Evolutionary conservation across 2,888 invertebrate species (phyloP).

Genomic region (Scaptomyza reducta): DNA sequence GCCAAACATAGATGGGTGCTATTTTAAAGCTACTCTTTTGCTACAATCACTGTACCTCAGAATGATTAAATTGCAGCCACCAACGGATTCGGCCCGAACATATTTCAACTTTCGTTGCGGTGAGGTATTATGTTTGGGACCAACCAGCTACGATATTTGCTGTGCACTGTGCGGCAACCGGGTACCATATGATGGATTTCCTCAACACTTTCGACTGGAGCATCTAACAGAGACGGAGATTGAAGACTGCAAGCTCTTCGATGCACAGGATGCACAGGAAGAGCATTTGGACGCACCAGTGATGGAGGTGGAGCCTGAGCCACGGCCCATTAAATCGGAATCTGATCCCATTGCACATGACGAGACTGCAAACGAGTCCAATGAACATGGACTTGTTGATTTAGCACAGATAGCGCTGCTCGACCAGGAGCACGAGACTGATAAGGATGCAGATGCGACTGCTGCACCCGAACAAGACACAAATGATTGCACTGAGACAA

Average conservation of each 20-base stretch:
- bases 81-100: conserved; percentile 17
- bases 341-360: conserved; percentile 65
- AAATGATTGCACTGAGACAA: conserved; percentile 1
- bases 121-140: conserved; percentile 72
- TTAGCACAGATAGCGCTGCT: conserved; percentile 45
- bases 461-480: conserved; percentile 1
- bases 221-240: conserved; percentile 38
- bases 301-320: conserved; percentile 30
- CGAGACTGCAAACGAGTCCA: conserved; percentile 22
- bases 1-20: conserved; percentile 35
- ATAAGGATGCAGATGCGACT: conserved; percentile 1
- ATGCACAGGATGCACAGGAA: conserved; percentile 20
- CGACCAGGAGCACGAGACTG: conserved; percentile 38
- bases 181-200: conserved; percentile 63
- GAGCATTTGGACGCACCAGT: conserved; percentile 21
- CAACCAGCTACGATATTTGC: conserved; percentile 68
- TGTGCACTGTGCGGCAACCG: conserved; percentile 72
- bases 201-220: conserved; percentile 63
- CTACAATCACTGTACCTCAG: conserved; percentile 10
- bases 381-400: conserved; percentile 35
- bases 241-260: conserved; percentile 43
- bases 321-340: conserved; percentile 33
- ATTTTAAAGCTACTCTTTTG: conserved; percentile 2
- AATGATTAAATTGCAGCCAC: conserved; percentile 73
- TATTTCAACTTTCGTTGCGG: conserved; percentile 78